Evolutionary conservation across 2,888 invertebrate genomes (phyloP).

Genomic region (Autographa gamma): DNA sequence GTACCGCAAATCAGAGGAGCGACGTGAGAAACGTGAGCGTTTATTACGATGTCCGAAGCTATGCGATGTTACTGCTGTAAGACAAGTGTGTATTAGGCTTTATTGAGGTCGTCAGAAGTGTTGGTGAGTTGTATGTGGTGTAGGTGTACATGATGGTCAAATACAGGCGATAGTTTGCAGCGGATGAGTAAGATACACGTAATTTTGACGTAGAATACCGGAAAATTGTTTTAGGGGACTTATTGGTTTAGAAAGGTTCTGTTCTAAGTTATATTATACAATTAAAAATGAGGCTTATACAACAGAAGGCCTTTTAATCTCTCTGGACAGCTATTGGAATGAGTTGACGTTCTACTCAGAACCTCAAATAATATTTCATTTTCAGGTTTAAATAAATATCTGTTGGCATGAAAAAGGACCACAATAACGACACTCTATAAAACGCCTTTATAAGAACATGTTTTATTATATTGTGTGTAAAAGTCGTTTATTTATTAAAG

Average conservation of each 20-base stretch:
- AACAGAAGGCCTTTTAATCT: too few relatives aligned
- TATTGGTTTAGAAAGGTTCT: neutral
- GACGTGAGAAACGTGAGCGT: conserved; percentile 33
- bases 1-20: conserved; percentile 21
- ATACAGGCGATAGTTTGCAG: neutral
- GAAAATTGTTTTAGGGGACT: neutral
- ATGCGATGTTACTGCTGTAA: conserved; percentile 25
- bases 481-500: conserved; percentile 32
- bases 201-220: neutral
- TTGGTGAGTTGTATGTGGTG: too few relatives aligned
- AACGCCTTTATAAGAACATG: conserved; percentile 2
- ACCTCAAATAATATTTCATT: neutral
- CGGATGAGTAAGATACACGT: neutral
- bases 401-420: neutral
- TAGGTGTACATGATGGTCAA: neutral
- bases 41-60: conserved; percentile 18
- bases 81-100: conserved; percentile 20
- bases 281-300: too few relatives aligned
- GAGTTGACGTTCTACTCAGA: too few relatives aligned
- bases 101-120: neutral
- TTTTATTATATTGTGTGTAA: conserved; percentile 1
- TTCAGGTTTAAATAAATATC: neutral
- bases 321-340: too few relatives aligned
- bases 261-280: too few relatives aligned
- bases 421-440: conserved; percentile 7